Evolutionary conservation across 2,888 invertebrate genomes (phyloP), one percentile per base, ranked within the genome.

Genomic region (Apotomis capreana): DNA sequence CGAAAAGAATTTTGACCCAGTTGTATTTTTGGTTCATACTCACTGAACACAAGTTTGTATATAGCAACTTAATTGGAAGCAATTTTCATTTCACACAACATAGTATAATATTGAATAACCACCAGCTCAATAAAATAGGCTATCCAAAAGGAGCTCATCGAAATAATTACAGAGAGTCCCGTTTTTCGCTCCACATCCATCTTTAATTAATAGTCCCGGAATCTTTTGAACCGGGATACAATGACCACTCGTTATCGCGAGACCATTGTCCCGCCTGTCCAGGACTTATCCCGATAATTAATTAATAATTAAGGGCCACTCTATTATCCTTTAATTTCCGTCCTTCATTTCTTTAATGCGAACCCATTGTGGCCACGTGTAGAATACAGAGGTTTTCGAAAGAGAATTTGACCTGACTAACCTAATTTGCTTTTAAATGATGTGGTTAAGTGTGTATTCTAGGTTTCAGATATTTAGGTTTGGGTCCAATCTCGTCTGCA

Each of bases 281-380:
- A 70, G 78, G 84, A 86, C 86, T 77, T 81, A 78, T 78, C 76
- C 81, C 78, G 79, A 81, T 83, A 86, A 86, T 86, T 86, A 86
- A 86, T 86, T 86, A 85, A 80, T 85, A 85, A 85, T 86, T 83
- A 84, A 83, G 82, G 80, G 75, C 80, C 78, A 81, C 80, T 82
- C 82, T 80, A 83, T 83, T 83, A 82, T 81, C 81, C 80, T 78
- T 79, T 83, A 81, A 80, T 80, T 80, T 81, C 77, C 76, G 76
- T 36, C 58, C 67, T 54, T 63, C 69, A 68, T 71, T 71, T 68
- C 74, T 74, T 68, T 69, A 71, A 71, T 71, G 54, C 62, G 61
- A 55, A 9, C 54, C 37, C 57, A 72, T 72, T 72, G 72, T 72
- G 71, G 40, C 52, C 26, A 65, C 54, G 69, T 69, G 52, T 60